These are phyloP conservation scores for Caloenas nicobarica DNA, from an alignment of 2,113 vertebrate species.

Conservation along the genomic window DNA sequence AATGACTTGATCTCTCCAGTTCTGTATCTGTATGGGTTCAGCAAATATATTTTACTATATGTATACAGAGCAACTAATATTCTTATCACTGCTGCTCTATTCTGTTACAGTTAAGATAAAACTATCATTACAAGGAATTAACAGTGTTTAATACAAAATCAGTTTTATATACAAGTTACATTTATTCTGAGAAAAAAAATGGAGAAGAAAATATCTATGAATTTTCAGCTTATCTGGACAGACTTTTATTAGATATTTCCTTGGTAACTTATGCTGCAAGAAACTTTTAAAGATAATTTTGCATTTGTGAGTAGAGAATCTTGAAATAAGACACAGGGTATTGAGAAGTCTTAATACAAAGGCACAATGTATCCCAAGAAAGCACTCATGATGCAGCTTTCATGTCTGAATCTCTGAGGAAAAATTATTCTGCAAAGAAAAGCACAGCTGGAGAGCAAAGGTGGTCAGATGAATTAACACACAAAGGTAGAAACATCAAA, in stretches of 20 bases:
- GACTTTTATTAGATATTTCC: slow-evolving; percentile 6
- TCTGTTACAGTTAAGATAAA: slow-evolving; percentile 2
- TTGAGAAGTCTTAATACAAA: slow-evolving; percentile 9
- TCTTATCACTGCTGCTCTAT: neutral
- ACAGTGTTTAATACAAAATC: neutral
- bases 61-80: neutral
- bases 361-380: neutral
- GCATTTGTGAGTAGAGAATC: neutral
- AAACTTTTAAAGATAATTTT: slow-evolving; percentile 42
- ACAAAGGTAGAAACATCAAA: neutral
- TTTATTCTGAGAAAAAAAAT: slow-evolving; percentile 9
- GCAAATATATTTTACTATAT: neutral
- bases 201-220: neutral
- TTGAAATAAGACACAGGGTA: slow-evolving; percentile 8
- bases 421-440: neutral
- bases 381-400: neutral
- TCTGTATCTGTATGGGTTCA: neutral
- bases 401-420: neutral
- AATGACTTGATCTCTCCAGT: neutral
- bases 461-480: neutral
- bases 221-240: slow-evolving; percentile 34
- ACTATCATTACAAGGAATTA: neutral
- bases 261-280: neutral
- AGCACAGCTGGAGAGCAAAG: neutral
- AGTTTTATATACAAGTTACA: neutral